These are phyloP conservation scores for Hydrochoerus hydrochaeris DNA, from an alignment of 2,113 vertebrate species.

Conservation along the genomic window DNA sequence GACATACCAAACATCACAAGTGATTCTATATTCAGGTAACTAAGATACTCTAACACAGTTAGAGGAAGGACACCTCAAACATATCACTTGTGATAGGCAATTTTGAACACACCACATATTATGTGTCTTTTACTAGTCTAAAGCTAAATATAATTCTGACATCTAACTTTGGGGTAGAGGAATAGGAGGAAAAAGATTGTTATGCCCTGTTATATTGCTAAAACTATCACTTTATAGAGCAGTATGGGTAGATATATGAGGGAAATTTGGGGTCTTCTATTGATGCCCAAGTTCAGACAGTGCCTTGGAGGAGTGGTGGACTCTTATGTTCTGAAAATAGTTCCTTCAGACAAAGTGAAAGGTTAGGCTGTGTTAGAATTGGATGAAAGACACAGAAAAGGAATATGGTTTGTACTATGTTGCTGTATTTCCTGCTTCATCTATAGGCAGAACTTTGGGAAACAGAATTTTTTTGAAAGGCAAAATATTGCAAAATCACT, in stretches of 20 bases:
- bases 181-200: neutral
- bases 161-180: neutral
- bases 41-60: neutral
- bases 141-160: neutral
- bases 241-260: rapidly evolving
- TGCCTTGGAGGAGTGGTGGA: no score
- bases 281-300: neutral
- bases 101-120: neutral
- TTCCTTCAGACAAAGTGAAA: neutral
- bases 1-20: neutral
- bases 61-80: neutral
- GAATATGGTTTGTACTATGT: neutral
- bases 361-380: neutral
- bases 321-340: neutral
- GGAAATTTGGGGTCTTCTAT: neutral
- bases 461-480: neutral
- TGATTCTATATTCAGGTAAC: slow-evolving; percentile 14
- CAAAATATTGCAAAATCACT: neutral
- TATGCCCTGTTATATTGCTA: neutral
- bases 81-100: neutral
- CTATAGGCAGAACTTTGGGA: neutral
- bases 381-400: neutral
- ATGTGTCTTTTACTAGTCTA: neutral
- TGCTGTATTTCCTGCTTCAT: neutral
- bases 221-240: neutral